Base-by-base conservation (phyloP, 2,888 invertebrate species). In the Xylota sylvarum region DNA sequence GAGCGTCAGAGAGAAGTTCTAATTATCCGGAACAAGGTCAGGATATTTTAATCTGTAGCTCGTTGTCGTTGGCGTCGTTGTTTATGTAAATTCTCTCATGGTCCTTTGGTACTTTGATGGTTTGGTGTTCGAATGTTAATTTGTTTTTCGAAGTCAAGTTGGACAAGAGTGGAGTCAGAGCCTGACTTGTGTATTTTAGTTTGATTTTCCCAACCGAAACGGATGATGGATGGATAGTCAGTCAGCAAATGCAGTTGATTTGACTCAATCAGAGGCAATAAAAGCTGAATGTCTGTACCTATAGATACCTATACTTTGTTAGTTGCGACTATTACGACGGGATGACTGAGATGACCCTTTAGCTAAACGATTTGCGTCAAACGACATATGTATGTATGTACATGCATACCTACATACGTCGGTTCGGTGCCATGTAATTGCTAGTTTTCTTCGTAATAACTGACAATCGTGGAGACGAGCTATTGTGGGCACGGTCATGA, bases 11-110 rank as follows among this genome's bases (percentile, higher is more conserved):
- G 55, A 78, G 14, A 56, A 73, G 60, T 52, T 70, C 37, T 79
- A 74, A 79, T 79, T 73, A 78, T 73, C 5, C 56, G 73, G 65
- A 73, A 79, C 83, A 84, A 84, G 83, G 83, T 73, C 79, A 79
- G 69, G 62, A 73, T 37, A 62, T 72, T 78, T 65, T 55, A 43
- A 64, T 62, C 27, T 5, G 48, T 35, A 10, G 6, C 2, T 32
- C 27, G 23, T 37, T 5, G 10, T 35, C 35, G 50, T 56, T 37
- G 37, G 23, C 14, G 37, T 30, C 46, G 40, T 50, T 46, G 82
- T 77, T 82, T 72, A 67, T 77, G 67, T 46, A 40, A 69, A 77
- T 78, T 52, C 23, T 32, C 35, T 12, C 3, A 3, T 55, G 27
- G 52, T 12, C 12, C 27, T 30, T 23, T 23, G 23, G 23, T 23